Base-by-base conservation (phyloP, 2,888 invertebrate species). In the Synanthedon tipuliformis region DNA sequence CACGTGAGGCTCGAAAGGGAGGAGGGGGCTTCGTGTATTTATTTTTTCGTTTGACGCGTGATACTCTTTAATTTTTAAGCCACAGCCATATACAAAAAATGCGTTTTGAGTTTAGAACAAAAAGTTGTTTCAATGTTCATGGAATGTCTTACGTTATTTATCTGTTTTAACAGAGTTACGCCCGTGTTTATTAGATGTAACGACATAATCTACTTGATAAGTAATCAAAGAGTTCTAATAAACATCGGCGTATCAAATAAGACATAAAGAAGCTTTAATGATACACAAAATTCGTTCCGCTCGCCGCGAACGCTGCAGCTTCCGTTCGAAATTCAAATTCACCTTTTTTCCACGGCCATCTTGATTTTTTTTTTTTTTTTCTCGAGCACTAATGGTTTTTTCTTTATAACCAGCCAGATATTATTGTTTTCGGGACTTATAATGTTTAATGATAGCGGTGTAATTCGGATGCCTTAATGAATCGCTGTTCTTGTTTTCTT, bases 251-350 rank as follows among this genome's bases (percentile, higher is more conserved):
- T 54, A 62, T 63, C 66, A 64, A 75, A 70, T 70, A 71, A 73
- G 70, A 67, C 66, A 65, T 66, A 71, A 71, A 73, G 60, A 53
- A 51, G 48, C 53, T 64, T 64, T 79, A 84, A 84, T 84, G 81
- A 83, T 80, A 75, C 66, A 49, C 53, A 59, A 68, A 68, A 83
- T 85, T 84, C 82, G 85, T 83, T 82, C 70, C 82, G 78, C 75
- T 62, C 66, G 60, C 64, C 66, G 61, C 66, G 64, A 66, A 53
- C 61, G 62, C 61, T 61, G 60, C 72, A 73, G 84, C 83, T 85
- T 85, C 85, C 85, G 85, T 72, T 80, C 79, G 69, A 59, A 61
- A 80, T 81, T 81, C 76, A 75, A 83, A 81, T 81, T 81, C 65
- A 68, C 61, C 60, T 71, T 68, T 61, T 71, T 71, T 60, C 34